Base-by-base conservation (phyloP, 1,140 invertebrate species). In the Acromyrmex charruanus region DNA sequence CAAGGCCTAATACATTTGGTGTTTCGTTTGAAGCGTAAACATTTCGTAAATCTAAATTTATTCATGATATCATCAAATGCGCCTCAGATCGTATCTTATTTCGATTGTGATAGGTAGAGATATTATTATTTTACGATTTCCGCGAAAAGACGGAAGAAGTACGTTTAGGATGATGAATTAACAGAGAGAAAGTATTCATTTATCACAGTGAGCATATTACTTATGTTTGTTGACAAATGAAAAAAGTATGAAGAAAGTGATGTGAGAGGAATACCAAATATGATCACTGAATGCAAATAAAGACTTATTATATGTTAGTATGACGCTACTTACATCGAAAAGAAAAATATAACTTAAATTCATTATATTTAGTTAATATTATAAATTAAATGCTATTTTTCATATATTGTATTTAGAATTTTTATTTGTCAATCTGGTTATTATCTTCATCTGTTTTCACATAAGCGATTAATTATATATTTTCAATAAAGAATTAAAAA, bases 21-120 rank as follows among this genome's bases (percentile, higher is more conserved):
- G 75, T 87, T 89, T 89, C 59, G 88, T 89, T 85, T 89, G 93
- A 91, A 93, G 85, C 89, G 88, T 88, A 88, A 93, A 92, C 89
- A 89, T 77, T 89, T 91, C 39, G 84, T 88, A 84, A 80, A 72
- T 84, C 92, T 92, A 93, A 92, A 92, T 93, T 92, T 93, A 92
- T 89, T 85, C 88, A 81, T 21, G 74, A 75, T 88, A 77, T 79
- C 82, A 77, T 35, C 77, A 71, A 81, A 39, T 84, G 35, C 91
- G 87, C 82, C 81, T 79, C 69, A 88, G 89, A 87, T 92, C 88
- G 88, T 92, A 82, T 87, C 71, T 92, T 89, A 90, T 85, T 71
- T 58, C 51, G 68, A 35, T 18, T 61, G 16, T 35, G 55, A 25
- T 77, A 65, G 9, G 2, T 35, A 7, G 0, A 77, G 14, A 75